These are phyloP conservation scores for Epizoanthus stellaris DNA, from an alignment of 92 coral and sea anemone genomes.

Conservation along the genomic window DNA sequence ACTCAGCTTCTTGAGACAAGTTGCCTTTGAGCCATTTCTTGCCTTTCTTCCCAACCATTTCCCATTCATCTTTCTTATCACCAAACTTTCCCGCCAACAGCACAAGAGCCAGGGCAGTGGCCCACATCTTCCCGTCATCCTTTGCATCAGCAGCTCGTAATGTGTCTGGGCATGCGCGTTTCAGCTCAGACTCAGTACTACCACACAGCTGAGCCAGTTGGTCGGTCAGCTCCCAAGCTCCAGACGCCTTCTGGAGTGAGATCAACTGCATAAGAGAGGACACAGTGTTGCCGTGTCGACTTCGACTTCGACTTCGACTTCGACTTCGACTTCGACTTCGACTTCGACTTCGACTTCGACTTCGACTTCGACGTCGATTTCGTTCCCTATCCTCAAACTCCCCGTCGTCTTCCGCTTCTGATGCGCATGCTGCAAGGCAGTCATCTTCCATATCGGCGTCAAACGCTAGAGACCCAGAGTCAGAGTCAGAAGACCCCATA, in stretches of 20 bases:
- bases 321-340: too few relatives aligned
- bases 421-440: too few relatives aligned
- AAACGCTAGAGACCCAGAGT: too few relatives aligned
- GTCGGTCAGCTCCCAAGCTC: slow-evolving; percentile 38
- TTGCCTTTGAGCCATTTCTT: slow-evolving; percentile 11
- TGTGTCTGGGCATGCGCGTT: slow-evolving; percentile 1
- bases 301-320: too few relatives aligned
- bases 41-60: slow-evolving; percentile 34
- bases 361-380: too few relatives aligned
- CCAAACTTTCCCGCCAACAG: slow-evolving; percentile 22
- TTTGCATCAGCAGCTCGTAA: not conserved
- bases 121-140: slow-evolving; percentile 17
- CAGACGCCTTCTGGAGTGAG: slow-evolving; percentile 40
- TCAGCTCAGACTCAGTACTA: not conserved
- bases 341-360: too few relatives aligned
- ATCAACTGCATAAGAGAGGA: slow-evolving; percentile 20
- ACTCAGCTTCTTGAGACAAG: not conserved
- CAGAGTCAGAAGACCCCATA: too few relatives aligned
- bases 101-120: slow-evolving; percentile 34
- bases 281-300: not conserved
- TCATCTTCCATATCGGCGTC: too few relatives aligned
- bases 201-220: slow-evolving; percentile 5
- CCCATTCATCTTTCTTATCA: slow-evolving; percentile 43
- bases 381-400: too few relatives aligned
- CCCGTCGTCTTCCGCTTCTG: too few relatives aligned